Base-by-base conservation (phyloP, 2,113 vertebrate species). In the Coryphaenoides rupestris region DNA sequence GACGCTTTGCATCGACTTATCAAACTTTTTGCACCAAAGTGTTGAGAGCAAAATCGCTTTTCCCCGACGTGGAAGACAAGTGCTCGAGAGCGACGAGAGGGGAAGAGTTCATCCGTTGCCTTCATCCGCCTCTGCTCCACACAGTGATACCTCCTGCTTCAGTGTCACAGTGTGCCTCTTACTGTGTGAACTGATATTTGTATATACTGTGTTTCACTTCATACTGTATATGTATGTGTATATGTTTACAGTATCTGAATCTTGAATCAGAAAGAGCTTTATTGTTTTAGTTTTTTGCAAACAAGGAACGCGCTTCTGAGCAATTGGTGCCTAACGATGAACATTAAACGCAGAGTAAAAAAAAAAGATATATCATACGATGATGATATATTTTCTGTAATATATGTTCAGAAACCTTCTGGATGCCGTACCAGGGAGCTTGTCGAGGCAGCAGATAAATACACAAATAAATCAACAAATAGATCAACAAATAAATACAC, bases 401-500 rank as follows among this genome's bases (percentile, higher is more conserved):
- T 9, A n/a, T n/a, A n/a, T n/a, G 9, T 40, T 7, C 33, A 10
- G 15, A 50, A 16, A n/a, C 13, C 9, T 50, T 50, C 47, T 16
- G 5, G 2, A 50, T n/a, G 17, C 15, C 9, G 15, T n/a, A 50
- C 5, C 5, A n/a, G 47, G 16, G 47, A 50, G 63, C 69, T 73
- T 76, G 72, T 81, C 63, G 69, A 60, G 68, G 74, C 63, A 28
- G 60, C 66, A 75, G 61, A 69, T 82, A 64, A 90, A 88, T 12
- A 88, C 86, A 88, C 80, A 81, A 71, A 88, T 74, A 75, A 83
- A 74, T 74, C n/a, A n/a, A n/a, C n/a, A n/a, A n/a, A n/a, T n/a
- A n/a, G n/a, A n/a, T n/a, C n/a, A n/a, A n/a, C n/a, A n/a, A n/a
- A n/a, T n/a, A n/a, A n/a, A n/a, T n/a, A n/a, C n/a, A n/a, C n/a